These are phyloP conservation scores for Caenorhabditis imperialis DNA, from an alignment of 2,888 invertebrate species.

Conservation along the genomic window DNA sequence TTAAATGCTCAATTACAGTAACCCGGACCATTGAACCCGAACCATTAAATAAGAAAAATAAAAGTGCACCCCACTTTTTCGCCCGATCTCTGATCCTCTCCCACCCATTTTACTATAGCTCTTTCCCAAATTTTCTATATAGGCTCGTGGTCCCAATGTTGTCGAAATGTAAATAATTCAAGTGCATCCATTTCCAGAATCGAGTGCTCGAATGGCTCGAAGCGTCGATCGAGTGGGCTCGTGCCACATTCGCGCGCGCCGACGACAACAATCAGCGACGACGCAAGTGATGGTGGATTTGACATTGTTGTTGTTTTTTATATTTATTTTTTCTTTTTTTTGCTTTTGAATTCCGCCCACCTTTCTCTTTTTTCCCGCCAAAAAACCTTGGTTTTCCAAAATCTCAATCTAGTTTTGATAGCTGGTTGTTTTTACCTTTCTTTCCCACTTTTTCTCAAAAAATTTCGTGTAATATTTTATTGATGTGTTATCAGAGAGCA, in stretches of 20 bases:
- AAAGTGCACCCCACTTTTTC: too few relatives aligned
- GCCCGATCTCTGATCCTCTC: too few relatives aligned
- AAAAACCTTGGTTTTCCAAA: too few relatives aligned
- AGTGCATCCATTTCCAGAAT: slow-evolving; percentile 23
- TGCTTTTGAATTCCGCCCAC: not conserved
- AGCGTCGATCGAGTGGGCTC: slow-evolving; percentile 24
- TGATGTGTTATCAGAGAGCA: too few relatives aligned
- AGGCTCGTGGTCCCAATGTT: too few relatives aligned
- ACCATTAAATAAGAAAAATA: too few relatives aligned
- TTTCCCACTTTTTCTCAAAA: not conserved
- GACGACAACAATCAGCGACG: slow-evolving; percentile 25
- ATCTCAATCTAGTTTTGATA: not conserved
- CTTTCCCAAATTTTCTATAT: too few relatives aligned
- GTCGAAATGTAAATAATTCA: not conserved
- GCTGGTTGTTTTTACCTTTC: not conserved
- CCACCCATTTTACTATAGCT: too few relatives aligned
- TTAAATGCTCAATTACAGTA: too few relatives aligned
- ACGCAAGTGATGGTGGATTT: slow-evolving; percentile 33
- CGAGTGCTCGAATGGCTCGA: slow-evolving; percentile 36
- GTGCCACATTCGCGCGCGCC: slow-evolving; percentile 1
- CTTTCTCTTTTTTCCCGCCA: not conserved
- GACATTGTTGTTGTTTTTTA: slow-evolving; percentile 8
- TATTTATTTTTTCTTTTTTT: slow-evolving; percentile 15
- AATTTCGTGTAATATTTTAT: slow-evolving; percentile 5
- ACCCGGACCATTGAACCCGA: too few relatives aligned